A percentile compares a stretch with the other conserved stretches of the same genome.
Evolutionary conservation across 2,113 vertebrate species (phyloP).

Genomic region (Entomyzon cyanotis): DNA sequence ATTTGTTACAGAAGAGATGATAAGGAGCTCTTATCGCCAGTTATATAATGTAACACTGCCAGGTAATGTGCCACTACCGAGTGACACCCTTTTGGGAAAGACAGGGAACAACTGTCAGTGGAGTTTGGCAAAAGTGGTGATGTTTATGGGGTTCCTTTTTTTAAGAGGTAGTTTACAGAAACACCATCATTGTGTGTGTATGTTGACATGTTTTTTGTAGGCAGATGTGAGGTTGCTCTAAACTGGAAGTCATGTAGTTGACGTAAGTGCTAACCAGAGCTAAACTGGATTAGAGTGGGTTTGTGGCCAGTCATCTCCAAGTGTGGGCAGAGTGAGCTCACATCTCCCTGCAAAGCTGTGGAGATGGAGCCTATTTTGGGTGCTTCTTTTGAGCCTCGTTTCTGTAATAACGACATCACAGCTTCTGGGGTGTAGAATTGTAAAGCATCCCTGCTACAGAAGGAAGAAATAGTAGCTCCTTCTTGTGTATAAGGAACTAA

Average conservation of each 20-base stretch:
- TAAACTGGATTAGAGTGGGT: conserved; percentile 58
- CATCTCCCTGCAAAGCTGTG: conserved; percentile 26
- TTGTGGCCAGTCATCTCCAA: conserved; percentile 45
- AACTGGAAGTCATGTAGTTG: conserved; percentile 41
- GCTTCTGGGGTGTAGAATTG: neutral
- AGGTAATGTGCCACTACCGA: neutral
- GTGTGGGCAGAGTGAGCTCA: conserved; percentile 56
- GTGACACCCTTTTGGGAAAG: neutral
- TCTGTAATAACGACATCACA: conserved; percentile 13
- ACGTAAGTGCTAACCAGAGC: conserved; percentile 57
- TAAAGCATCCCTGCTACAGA: neutral
- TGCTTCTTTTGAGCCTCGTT: neutral
- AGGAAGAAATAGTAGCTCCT: neutral
- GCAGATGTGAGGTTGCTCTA: conserved; percentile 43
- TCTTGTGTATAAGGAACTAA: neutral
- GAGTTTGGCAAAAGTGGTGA: neutral
- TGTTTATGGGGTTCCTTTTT: neutral
- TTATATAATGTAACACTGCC: neutral
- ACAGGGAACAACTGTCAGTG: neutral
- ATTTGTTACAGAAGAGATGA: neutral
- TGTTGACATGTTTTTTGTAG: conserved; percentile 23
- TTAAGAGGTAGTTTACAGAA: neutral
- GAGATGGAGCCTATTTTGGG: conserved; percentile 18
- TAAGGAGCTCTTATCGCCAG: conserved; percentile 12
- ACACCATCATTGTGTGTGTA: neutral